These are phyloP conservation scores for Phataginus tricuspis DNA, from an alignment of 2,797 vertebrate species.

Conservation along the genomic window DNA sequence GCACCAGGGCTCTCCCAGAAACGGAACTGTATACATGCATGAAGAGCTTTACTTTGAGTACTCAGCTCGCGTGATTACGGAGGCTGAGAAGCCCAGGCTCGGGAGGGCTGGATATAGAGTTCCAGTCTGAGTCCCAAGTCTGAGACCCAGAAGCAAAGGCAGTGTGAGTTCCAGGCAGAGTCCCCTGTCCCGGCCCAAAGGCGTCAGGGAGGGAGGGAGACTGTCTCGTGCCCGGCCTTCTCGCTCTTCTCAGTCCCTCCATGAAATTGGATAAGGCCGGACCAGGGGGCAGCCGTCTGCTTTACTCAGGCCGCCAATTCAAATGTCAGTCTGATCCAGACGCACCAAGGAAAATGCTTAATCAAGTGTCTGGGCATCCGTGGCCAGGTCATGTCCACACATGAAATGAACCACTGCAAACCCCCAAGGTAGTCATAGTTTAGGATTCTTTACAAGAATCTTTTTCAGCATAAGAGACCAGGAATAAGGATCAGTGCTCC, in stretches of 20 bases:
- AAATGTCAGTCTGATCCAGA: not conserved
- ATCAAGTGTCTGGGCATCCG: not conserved
- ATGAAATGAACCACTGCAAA: not conserved
- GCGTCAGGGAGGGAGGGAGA: not conserved
- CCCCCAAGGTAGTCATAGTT: not conserved
- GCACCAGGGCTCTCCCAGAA: not conserved
- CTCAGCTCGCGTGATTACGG: not conserved
- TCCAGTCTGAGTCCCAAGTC: not conserved
- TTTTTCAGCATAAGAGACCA: not conserved
- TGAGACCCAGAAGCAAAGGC: not conserved
- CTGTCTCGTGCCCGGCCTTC: not conserved
- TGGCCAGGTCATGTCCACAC: too few species aligned
- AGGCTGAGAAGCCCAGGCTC: not conserved
- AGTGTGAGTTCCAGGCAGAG: not conserved
- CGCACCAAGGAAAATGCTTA: not conserved
- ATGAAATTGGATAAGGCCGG: not conserved
- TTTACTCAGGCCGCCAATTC: not conserved
- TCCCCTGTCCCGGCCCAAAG: not conserved
- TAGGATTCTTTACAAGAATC: not conserved
- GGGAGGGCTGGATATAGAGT: not conserved
- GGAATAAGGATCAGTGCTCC: not conserved
- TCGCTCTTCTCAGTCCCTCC: not conserved
- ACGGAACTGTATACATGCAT: not conserved
- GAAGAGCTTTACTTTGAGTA: not conserved
- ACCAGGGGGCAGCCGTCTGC: not conserved